Evolutionary conservation across 2,888 invertebrate genomes (phyloP), one percentile per base, ranked within the genome.

Genomic region (Habroteleia sp.): DNA sequence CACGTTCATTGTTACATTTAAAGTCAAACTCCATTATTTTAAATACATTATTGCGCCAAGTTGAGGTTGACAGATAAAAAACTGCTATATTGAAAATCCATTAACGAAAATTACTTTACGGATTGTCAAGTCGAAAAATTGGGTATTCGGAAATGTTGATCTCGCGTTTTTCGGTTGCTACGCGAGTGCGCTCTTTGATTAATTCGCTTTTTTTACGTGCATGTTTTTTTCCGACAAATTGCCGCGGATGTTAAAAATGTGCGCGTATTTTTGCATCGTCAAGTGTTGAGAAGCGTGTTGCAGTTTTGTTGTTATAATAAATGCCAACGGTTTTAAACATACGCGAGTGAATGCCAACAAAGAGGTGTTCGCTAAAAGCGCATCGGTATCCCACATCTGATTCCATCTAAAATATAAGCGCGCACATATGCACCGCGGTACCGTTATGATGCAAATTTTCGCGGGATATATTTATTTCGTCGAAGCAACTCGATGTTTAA

Each of bases 251-350:
- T 17, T 48, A 46, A 37, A 17, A 68, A 41, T 42, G 23, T 10
- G 31, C 8, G 41, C 20, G 42, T 52, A 54, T 71, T 71, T 71
- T 48, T 37, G 27, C 46, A 23, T 71, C 48, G 62, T 41, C 54
- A 37, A 71, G 71, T 63, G 71, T 62, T 54, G 62, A 54, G 71
- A 48, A 60, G 60, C 52, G 46, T 33, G 52, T 62, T 62, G 52
- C 54, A 46, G 71, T 46, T 54, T 46, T 37, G 71, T 71, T 71
- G 71, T 71, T 62, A 62, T 71, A 71, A 71, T 71, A 62, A 62
- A 71, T 71, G 54, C 60, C 31, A 52, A 31, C 60, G 37, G 44
- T 41, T 69, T 69, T 52, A 37, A 69, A 44, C 60, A 52, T 60
- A 60, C 52, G 60, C 58, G 52, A 62, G 46, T 39, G 69, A 62